Evolutionary conservation across 2,113 vertebrate species (phyloP).

Genomic region (Caranx ignobilis): DNA sequence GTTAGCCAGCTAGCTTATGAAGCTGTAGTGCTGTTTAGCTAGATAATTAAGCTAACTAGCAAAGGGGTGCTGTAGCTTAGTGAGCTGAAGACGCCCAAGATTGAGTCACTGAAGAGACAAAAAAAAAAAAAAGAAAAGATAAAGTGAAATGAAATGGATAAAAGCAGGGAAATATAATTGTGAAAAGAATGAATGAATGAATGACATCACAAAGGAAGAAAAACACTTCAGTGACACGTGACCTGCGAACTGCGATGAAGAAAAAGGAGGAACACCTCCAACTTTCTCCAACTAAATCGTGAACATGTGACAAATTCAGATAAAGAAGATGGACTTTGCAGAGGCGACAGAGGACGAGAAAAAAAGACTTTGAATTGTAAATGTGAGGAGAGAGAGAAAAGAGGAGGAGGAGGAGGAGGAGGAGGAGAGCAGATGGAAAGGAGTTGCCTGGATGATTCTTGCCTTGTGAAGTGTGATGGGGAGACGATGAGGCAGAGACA

Average conservation of each 20-base stretch:
- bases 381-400: slow-evolving; percentile 4
- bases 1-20: no score
- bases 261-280: not conserved
- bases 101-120: not conserved
- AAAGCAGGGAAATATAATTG: not conserved
- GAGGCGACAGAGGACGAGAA: slow-evolving; percentile 1
- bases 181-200: not conserved
- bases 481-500: slow-evolving; percentile 57
- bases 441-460: slow-evolving; percentile 76
- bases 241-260: not conserved
- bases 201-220: not conserved
- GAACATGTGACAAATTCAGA: slow-evolving; percentile 12
- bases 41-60: no score
- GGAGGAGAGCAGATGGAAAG: slow-evolving; percentile 69
- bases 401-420: slow-evolving; percentile 26
- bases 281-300: not conserved
- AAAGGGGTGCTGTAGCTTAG: no score
- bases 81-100: no score
- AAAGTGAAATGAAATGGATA: not conserved
- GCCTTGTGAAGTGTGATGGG: slow-evolving; percentile 71
- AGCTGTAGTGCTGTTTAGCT: no score
- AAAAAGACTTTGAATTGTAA: slow-evolving; percentile 9
- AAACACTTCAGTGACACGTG: not conserved
- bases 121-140: not conserved
- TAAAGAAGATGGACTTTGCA: slow-evolving; percentile 2